Conservation (phyloP, 2,888 invertebrate genomes). For the Papilio demoleus region DNA sequence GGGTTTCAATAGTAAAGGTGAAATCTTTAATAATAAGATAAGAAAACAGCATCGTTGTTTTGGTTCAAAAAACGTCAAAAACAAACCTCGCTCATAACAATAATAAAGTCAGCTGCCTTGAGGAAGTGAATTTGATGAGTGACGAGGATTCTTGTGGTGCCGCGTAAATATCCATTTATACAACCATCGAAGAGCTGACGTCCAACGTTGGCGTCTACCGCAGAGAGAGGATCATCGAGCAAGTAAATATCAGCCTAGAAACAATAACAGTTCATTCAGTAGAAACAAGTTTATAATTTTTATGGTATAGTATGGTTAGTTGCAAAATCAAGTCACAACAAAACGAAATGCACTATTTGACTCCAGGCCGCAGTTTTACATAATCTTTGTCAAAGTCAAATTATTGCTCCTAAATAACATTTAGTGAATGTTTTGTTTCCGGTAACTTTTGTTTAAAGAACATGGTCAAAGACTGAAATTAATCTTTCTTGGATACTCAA, state of each 20-base stretch:
- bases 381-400: neutral
- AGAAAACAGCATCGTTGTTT: constrained; percentile 15
- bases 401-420: neutral
- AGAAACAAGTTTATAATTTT: neutral
- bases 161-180: constrained; percentile 86
- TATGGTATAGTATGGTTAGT: neutral
- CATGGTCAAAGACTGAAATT: too few species aligned
- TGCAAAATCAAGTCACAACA: neutral
- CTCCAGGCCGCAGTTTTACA: neutral
- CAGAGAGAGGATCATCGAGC: constrained; percentile 93
- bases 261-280: neutral
- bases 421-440: neutral
- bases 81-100: constrained; percentile 81
- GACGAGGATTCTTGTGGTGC: constrained; percentile 89
- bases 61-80: constrained; percentile 18
- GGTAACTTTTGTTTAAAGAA: neutral
- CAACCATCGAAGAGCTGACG: constrained; percentile 91
- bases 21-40: constrained; percentile 13
- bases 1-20: constrained; percentile 6
- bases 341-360: neutral
- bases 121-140: constrained; percentile 95
- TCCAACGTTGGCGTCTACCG: constrained; percentile 92
- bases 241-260: constrained; percentile 90
- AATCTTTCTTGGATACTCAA: neutral
- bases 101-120: constrained; percentile 86